phyloP scores from a whole-genome alignment of 2,113 vertebrate species.

The Mustelus asterias region DNA sequence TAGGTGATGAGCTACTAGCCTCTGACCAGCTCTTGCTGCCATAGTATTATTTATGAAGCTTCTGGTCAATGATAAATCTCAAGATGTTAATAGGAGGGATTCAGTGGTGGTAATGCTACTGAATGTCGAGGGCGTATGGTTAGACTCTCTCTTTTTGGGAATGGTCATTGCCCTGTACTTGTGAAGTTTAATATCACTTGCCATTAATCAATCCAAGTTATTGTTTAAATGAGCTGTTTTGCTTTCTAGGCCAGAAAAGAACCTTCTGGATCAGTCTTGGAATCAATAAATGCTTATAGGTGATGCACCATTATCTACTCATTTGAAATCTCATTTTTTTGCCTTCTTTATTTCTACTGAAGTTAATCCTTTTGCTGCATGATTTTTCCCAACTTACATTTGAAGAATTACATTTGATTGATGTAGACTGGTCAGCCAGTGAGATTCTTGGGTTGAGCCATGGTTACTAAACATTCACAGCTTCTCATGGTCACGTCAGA shows the following conservation, averaged over 20 bases:
- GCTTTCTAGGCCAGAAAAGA: neutral
- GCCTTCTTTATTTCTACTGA: neutral
- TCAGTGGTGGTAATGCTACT: no score
- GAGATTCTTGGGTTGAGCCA: neutral
- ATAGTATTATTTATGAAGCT: no score
- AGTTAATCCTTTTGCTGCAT: neutral
- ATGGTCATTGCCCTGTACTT: no score
- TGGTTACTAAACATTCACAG: neutral
- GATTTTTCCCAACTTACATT: neutral
- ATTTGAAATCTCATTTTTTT: neutral
- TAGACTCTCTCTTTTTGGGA: no score
- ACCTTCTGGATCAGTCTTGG: neutral
- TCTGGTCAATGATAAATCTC: no score
- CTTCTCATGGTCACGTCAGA: neutral
- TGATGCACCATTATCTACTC: neutral
- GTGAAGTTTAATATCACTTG: no score
- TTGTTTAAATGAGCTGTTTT: neutral
- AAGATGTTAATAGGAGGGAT: no score
- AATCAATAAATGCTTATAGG: neutral
- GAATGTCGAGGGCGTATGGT: no score
- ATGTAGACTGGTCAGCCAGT: neutral
- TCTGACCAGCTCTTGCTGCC: no score
- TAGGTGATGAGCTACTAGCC: no score
- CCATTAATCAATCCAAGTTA: no score
- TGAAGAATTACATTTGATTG: neutral